Evolutionary conservation across 2,888 invertebrate species (phyloP).

Genomic region (Empis stercorea): DNA sequence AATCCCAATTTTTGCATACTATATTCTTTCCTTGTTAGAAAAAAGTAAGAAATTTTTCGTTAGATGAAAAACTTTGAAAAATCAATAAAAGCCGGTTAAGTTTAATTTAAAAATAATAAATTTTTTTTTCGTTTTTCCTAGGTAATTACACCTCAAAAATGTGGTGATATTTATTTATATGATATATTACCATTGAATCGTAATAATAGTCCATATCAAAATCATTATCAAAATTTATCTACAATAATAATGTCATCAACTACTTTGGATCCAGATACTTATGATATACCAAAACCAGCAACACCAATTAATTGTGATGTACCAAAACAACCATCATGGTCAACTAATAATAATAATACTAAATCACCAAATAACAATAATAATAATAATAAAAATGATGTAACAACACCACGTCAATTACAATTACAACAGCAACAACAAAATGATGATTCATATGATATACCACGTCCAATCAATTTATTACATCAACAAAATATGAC

Average conservation of each 20-base stretch:
- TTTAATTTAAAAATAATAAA: too few relatives aligned
- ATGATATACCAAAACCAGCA: conserved; percentile 50
- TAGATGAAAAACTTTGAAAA: too few relatives aligned
- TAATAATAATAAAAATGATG: conserved; percentile 21
- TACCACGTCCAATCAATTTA: conserved; percentile 43
- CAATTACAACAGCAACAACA: conserved; percentile 17
- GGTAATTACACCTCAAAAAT: conserved; percentile 58
- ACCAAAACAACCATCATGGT: conserved; percentile 36
- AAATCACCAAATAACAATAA: conserved; percentile 7
- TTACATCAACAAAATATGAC: conserved; percentile 44
- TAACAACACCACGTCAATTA: conserved; percentile 28
- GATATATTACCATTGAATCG: conserved; percentile 40
- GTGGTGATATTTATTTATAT: conserved; percentile 60
- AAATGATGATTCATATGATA: conserved; percentile 48
- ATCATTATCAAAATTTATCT: conserved; percentile 24
- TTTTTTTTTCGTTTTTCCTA: conserved; percentile 29
- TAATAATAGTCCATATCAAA: conserved; percentile 2
- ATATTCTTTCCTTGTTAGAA: too few relatives aligned
- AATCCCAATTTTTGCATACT: too few relatives aligned
- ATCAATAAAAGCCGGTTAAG: too few relatives aligned
- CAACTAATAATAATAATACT: conserved; percentile 27
- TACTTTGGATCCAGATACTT: conserved; percentile 30
- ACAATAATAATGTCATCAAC: conserved; percentile 25
- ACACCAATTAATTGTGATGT: conserved; percentile 43
- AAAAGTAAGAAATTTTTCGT: too few relatives aligned